A percentile compares a stretch with the other conserved stretches of the same genome.
These are phyloP conservation scores for Stichopus chloronotus DNA, from an alignment of 35 echinoderm and acorn worm species.

Conservation along the genomic window DNA sequence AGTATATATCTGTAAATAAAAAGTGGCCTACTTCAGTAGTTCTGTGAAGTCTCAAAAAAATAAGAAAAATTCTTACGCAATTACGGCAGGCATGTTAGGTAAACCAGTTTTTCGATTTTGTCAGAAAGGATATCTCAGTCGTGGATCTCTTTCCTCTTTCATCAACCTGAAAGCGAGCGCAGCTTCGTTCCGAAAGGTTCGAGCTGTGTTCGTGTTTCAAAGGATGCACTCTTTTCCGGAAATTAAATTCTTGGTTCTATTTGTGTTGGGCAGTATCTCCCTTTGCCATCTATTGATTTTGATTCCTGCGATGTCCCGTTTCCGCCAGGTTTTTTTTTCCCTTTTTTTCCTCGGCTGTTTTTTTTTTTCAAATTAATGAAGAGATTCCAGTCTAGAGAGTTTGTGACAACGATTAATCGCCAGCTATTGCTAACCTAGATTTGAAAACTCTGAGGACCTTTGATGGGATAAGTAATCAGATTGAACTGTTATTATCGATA, in stretches of 20 bases:
- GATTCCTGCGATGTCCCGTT: slow-evolving; percentile 1
- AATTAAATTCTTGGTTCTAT: slow-evolving; percentile 31
- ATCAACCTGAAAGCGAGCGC: too few species aligned
- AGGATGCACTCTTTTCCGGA: slow-evolving; percentile 2
- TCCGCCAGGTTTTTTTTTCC: neutral
- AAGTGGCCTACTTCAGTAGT: too few species aligned
- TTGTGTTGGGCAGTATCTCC: slow-evolving; percentile 29
- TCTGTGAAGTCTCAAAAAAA: too few species aligned
- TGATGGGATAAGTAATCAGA: neutral
- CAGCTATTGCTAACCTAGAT: neutral
- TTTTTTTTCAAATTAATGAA: neutral
- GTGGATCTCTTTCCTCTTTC: too few species aligned
- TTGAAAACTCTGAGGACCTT: neutral
- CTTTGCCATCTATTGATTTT: slow-evolving; percentile 37
- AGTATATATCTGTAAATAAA: too few species aligned
- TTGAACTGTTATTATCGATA: neutral
- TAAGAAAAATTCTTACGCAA: too few species aligned
- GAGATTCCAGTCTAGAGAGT: neutral
- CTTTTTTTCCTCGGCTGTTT: neutral
- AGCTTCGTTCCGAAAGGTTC: too few species aligned
- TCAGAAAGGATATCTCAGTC: too few species aligned
- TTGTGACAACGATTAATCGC: neutral
- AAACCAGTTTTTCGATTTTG: too few species aligned
- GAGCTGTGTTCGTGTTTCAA: too few species aligned
- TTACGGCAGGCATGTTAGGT: too few species aligned